phyloP scores from a whole-genome alignment of 2,797 vertebrate species.

The Nothura maculosa region DNA sequence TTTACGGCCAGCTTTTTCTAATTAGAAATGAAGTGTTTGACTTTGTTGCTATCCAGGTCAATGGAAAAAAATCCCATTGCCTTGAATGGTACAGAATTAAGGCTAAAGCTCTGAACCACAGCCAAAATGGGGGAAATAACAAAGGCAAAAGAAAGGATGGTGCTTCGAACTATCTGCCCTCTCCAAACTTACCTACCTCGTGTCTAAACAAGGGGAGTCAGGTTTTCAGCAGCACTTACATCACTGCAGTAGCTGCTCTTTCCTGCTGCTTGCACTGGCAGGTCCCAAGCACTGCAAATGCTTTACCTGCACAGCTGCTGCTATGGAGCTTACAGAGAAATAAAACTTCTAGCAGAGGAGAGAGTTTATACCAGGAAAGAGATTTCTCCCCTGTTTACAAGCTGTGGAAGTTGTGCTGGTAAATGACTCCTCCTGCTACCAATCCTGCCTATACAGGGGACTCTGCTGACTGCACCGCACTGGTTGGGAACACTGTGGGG shows the following conservation, averaged over 20 bases:
- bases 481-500: neutral
- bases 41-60: constrained; percentile 30
- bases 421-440: neutral
- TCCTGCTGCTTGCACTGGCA: neutral
- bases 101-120: neutral
- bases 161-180: neutral
- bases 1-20: constrained; percentile 7
- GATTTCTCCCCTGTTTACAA: neutral
- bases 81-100: neutral
- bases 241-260: neutral
- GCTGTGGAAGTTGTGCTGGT: neutral
- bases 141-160: neutral
- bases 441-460: neutral
- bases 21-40: constrained; percentile 11
- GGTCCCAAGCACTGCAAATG: neutral
- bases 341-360: neutral
- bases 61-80: constrained; percentile 29
- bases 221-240: neutral
- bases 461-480: neutral
- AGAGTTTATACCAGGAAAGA: neutral
- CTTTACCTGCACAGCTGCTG: neutral
- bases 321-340: neutral
- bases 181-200: neutral
- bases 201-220: neutral
- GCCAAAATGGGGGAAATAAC: neutral